phyloP scores from a whole-genome alignment of 2,113 vertebrate species.

The Anhinga anhinga region DNA sequence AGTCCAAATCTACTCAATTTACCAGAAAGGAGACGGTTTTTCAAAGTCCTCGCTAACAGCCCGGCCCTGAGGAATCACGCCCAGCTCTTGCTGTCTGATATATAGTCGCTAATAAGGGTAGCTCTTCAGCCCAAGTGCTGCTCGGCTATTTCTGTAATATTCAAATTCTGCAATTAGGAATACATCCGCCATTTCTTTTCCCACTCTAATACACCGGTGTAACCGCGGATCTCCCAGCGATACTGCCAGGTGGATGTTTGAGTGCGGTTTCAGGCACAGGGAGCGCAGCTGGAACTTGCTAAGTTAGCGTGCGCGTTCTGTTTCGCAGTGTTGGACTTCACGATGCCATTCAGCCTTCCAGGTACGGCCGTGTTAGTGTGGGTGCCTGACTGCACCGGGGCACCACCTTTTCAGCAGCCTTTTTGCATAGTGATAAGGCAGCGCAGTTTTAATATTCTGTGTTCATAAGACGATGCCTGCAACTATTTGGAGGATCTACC shows the following conservation, averaged over 20 bases:
- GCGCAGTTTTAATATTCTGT: background rate
- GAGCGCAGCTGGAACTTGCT: background rate
- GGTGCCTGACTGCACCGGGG: background rate
- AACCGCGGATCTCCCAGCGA: background rate
- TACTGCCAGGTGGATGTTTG: too few relatives aligned
- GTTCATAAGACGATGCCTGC: background rate
- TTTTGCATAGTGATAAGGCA: background rate
- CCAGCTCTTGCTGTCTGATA: background rate
- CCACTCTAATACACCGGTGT: background rate
- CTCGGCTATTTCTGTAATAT: background rate
- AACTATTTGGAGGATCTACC: constrained; percentile 9
- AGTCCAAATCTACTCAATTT: background rate
- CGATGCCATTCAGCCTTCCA: background rate
- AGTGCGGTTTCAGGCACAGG: background rate
- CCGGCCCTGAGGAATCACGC: background rate
- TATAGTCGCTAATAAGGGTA: background rate
- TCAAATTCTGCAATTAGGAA: background rate
- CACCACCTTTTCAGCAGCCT: background rate
- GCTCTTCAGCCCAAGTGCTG: background rate
- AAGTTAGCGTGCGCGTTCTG: background rate
- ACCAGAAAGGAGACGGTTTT: background rate
- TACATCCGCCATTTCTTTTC: background rate
- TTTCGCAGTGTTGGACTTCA: background rate
- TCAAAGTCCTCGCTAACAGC: background rate
- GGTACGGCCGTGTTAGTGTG: rapidly evolving